Base-by-base conservation (phyloP, 2,888 invertebrate genomes). In the Mesorhabditis spiculigera region DNA sequence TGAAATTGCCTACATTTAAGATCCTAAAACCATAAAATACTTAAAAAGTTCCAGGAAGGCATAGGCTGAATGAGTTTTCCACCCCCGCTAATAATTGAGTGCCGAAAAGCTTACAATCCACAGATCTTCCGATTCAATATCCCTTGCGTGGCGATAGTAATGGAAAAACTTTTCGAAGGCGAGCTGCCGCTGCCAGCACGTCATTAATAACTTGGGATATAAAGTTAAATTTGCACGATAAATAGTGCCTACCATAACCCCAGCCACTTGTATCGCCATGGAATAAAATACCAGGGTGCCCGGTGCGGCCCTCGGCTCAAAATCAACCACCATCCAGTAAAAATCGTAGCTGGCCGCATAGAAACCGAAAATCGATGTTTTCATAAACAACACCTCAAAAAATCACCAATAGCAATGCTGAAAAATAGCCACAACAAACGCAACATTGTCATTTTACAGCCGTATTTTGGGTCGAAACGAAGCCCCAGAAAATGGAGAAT, bases 131-230 rank as follows among this genome's bases (percentile, higher is more conserved):
- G n/a, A 10, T n/a, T 50, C 58, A 50, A n/a, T 50, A n/a, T 13
- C n/a, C 58, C n/a, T 50, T n/a, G 58, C 58, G n/a, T 50, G 58
- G n/a, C 58, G 58, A 50, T 50, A 50, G 58, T 13, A 50, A n/a
- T 50, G 58, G n/a, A 50, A 50, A n/a, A 50, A 50, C n/a, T 10
- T 13, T n/a, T 50, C 58, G 58, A 50, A 50, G 8, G 58, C 8
- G 58, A 50, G 58, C n/a, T 50, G 8, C n/a, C 58, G 58, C n/a
- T 50, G 58, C 58, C 58, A 50, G n/a, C n/a, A n/a, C 10, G 58
- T 50, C 58, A 50, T 13, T 10, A 50, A 50, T 3, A 50, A n/a
- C 58, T 50, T 13, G n/a, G n/a, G 28, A 1, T 28, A 28, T 28
- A 28, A 28, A 28, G 28, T 28, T 28, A 28, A 28, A 28, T 28